Evolutionary conservation across 2,797 vertebrate genomes (phyloP), one percentile per base, ranked within the genome.

Genomic region (Falco concolor): DNA sequence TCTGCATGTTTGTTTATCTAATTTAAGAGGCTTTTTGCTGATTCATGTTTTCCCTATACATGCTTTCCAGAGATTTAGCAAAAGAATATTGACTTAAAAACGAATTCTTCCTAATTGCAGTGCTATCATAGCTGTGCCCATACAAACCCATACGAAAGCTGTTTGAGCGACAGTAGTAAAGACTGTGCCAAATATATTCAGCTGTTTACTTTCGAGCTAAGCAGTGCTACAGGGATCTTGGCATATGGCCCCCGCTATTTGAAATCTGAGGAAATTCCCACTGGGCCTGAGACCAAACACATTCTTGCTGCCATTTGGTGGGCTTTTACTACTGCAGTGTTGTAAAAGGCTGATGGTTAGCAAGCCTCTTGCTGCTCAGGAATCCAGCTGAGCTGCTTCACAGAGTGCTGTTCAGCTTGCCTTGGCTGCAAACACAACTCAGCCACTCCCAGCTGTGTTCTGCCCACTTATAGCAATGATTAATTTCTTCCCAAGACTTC

Each of bases 211-310:
- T 90, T 87, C 2, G 8, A 90, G 70, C 87, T 90, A 89, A 83
- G 81, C 88, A 93, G 70, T 94, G 70, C 90, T 93, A 67, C 52
- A 56, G 90, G 92, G 70, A 67, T 92, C 47, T 94, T 94, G 93
- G 93, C 95, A 78, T 67, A 90, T 68, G 72, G 75, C 56, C 68
- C 44, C 83, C 76, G 85, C 72, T 85, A 82, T 90, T 93, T 95
- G 86, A 93, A 94, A 96, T 63, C 72, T 87, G 88, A 93, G 90
- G 77, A 95, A 92, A 96, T 92, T 92, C 95, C 95, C 96, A 95
- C 93, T 90, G 95, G 84, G 92, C 67, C 80, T 84, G 88, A 89
- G 80, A 96, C 95, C 92, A 93, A 94, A 82, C 84, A 93, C 67
- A 84, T 95, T 88, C 74, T 76, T 79, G 84, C 74, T 92, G 95